Conservation (phyloP, 2,113 vertebrate species). For the Theristicus caerulescens region DNA sequence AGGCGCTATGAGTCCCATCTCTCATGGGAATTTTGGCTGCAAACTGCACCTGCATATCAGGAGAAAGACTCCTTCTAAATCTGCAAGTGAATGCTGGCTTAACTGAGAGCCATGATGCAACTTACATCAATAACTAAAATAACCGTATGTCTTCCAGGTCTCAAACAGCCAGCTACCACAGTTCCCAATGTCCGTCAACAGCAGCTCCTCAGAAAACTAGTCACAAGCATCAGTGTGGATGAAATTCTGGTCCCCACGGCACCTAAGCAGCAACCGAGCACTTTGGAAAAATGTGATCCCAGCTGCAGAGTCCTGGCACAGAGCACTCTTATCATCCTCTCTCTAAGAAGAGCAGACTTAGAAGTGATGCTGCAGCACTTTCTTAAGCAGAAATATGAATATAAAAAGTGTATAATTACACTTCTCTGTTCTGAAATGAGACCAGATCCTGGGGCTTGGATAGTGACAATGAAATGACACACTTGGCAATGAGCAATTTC, state of each 20-base stretch:
- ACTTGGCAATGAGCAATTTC: background rate
- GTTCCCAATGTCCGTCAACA: background rate
- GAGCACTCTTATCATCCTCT: background rate
- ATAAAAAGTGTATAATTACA: background rate
- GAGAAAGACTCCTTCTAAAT: background rate
- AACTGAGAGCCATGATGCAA: accelerated
- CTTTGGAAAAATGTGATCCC: background rate
- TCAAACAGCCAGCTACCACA: background rate
- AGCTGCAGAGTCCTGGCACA: background rate
- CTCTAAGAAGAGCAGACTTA: background rate
- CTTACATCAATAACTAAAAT: background rate
- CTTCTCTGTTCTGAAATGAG: background rate
- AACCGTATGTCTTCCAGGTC: background rate
- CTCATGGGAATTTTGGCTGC: background rate
- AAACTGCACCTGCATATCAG: background rate
- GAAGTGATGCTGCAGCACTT: background rate
- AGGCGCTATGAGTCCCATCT: background rate
- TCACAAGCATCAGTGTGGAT: background rate
- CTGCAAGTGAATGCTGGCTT: background rate
- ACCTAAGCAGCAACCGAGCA: background rate
- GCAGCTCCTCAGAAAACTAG: background rate
- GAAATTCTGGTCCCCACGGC: background rate
- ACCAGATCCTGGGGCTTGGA: background rate
- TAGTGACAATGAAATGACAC: background rate
- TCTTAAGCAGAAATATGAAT: background rate